Percentiles rank a stretch among this genome's conserved stretches.
Conservation (phyloP, 2,888 invertebrate genomes). For the Eupsilia transversa region DNA sequence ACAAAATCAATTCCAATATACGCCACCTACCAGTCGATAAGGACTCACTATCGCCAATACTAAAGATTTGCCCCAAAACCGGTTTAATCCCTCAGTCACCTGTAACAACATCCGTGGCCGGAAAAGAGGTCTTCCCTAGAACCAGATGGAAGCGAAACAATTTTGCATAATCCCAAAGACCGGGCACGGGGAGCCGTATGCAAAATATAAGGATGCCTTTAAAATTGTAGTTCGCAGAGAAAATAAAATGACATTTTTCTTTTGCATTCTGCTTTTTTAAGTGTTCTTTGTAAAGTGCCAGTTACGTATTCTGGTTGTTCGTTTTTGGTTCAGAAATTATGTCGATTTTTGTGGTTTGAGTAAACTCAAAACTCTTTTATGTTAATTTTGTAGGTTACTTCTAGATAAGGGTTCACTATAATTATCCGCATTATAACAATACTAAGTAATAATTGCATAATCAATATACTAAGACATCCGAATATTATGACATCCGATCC, state of each 20-base stretch:
- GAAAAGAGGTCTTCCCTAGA: constrained; percentile 34
- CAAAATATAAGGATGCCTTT: constrained; percentile 59
- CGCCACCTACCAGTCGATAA: background rate
- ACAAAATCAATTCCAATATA: background rate
- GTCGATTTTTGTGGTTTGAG: background rate
- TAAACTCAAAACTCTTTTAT: too few relatives aligned
- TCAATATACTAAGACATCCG: too few relatives aligned
- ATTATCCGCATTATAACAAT: background rate
- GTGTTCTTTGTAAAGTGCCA: constrained; percentile 18
- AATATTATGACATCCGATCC: too few relatives aligned
- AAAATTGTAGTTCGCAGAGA: constrained; percentile 40
- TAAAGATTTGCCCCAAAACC: constrained; percentile 12
- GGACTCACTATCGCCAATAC: background rate
- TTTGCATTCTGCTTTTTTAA: constrained; percentile 35
- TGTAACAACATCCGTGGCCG: constrained; percentile 36
- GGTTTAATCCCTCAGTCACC: constrained; percentile 48
- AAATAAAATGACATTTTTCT: constrained; percentile 43
- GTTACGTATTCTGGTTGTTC: background rate
- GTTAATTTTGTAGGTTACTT: background rate
- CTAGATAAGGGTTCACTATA: background rate
- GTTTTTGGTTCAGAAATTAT: background rate
- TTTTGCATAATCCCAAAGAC: constrained; percentile 54
- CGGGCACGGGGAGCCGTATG: constrained; percentile 45
- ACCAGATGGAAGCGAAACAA: constrained; percentile 54
- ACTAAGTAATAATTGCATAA: too few relatives aligned